Base-by-base conservation (phyloP, 2,888 invertebrate genomes). In the Athalia cordata region DNA sequence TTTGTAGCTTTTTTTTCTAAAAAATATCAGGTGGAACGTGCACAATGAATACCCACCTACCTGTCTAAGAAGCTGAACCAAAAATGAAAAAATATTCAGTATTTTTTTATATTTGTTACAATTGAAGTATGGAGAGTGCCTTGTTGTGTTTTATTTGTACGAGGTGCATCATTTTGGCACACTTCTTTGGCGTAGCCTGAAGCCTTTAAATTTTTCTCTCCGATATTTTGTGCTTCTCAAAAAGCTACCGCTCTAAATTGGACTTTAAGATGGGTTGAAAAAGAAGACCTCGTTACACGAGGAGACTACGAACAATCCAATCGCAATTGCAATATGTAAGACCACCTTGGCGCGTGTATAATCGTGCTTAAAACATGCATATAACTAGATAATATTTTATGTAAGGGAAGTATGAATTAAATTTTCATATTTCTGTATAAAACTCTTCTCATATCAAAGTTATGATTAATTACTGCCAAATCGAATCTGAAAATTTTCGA, bases 91-190 rank as follows among this genome's bases (percentile, higher is more conserved):
- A 1, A 78, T 8, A 77, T 57, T 72, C 47, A 45, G 45, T 72
- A 72, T 59, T 57, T 72, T 47, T 59, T 59, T 57, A 13, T 29
- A 76, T 64, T 79, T 52, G 67, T 49, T 8, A 62, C 29, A 50
- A 29, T 15, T 50, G 11, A 43, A 76, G 29, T 62, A 52, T 50
- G 61, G 49, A 65, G 82, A 85, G 84, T 84, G 84, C 84, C 84
- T 84, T 85, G 81, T 79, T 82, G 80, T 81, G 79, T 81, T 79
- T 80, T 61, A 43, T 72, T 59, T 55, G n/a, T 9, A 52, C 50
- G 55, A 68, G 11, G 68, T 68, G 52, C 43, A 68, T 68, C 55
- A 13, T 68, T 68, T 68, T 55, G 43, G 43, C 55, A 9, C 29
- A 29, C 50, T 45, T 68, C 29, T 43, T 2, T 55, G 15, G 13